Base-by-base conservation (phyloP, 2,888 invertebrate species). In the Suillia variegata region DNA sequence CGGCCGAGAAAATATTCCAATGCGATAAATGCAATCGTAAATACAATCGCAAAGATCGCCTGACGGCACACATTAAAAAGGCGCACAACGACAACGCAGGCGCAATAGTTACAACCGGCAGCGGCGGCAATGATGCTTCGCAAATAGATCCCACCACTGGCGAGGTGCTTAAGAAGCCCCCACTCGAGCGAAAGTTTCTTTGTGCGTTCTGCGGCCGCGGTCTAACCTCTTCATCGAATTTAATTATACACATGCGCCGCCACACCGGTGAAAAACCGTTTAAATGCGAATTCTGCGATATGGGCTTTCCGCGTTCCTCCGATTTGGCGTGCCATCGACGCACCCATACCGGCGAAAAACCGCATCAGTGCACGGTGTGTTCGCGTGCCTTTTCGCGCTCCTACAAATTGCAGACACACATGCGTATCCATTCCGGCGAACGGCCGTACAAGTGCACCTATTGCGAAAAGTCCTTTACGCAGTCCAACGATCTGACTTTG, bases 401-500 rank as follows among this genome's bases (percentile, higher is more conserved):
- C 61, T 87, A 87, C 70, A 87, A 87, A 73, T 70, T 87, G 62
- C 85, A 86, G 1, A 84, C 86, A 1, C 87, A 87, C 67, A 87
- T 86, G 86, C 84, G 87, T 5, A 86, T 87, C 20, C 82, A 82
- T 65, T 80, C 78, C 0, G 87, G 87, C 1, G 84, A 84, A 49
- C 81, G 85, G 26, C 87, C 87, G 0, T 87, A 87, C 75, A 86
- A 87, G 69, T 87, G 87, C 66, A 84, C 85, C 2, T 87, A 78
- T 51, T 82, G 82, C 55, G 80, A 80, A 21, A 80, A 80, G 61
- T 78, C 80, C 22, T 90, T 90, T 75, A 88, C 89, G 0, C 90
- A 90, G 77, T 89, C 89, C 54, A 89, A 90, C 75, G 89, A 90
- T 71, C 80, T 90, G 52, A 88, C 88, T 0, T 75, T 90, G 15